Evolutionary conservation across 2,113 vertebrate genomes (phyloP).

Genomic region (Poecilia latipinna): DNA sequence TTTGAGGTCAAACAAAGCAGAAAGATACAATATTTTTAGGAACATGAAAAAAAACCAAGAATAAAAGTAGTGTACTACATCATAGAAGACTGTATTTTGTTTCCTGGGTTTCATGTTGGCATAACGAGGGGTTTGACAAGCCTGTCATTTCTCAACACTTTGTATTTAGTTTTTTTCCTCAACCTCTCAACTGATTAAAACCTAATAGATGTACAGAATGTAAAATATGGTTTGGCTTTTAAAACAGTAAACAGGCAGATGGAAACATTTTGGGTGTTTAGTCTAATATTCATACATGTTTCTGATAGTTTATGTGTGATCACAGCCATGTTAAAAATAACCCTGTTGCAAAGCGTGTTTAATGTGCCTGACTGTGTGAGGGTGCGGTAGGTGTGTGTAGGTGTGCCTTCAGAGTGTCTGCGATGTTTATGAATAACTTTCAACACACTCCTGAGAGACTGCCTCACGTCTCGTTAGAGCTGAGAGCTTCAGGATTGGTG

Average conservation of each 20-base stretch:
- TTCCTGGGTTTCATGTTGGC: too few species aligned
- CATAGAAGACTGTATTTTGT: too few species aligned
- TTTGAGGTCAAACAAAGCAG: too few species aligned
- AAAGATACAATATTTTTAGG: too few species aligned
- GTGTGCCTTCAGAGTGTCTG: constrained; percentile 5
- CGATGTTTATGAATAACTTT: constrained; percentile 24
- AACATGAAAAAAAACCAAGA: too few species aligned
- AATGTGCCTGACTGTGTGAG: constrained; percentile 1
- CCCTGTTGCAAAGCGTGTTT: neutral
- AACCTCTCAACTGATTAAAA: too few species aligned
- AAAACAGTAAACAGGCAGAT: neutral
- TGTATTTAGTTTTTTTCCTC: too few species aligned
- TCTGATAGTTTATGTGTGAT: neutral
- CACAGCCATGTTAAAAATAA: constrained; percentile 14
- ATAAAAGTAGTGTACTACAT: too few species aligned
- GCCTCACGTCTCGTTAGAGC: constrained; percentile 19
- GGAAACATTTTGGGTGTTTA: neutral
- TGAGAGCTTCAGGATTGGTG: neutral
- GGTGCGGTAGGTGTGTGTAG: constrained; percentile 5
- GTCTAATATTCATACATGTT: neutral
- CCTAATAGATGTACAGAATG: too few species aligned
- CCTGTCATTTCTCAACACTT: too few species aligned
- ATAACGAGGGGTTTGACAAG: too few species aligned
- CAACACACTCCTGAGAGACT: constrained; percentile 19
- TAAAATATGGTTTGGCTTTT: neutral